phyloP scores from a whole-genome alignment of 2,113 vertebrate genomes.

The Rhodinocichla rosea region DNA sequence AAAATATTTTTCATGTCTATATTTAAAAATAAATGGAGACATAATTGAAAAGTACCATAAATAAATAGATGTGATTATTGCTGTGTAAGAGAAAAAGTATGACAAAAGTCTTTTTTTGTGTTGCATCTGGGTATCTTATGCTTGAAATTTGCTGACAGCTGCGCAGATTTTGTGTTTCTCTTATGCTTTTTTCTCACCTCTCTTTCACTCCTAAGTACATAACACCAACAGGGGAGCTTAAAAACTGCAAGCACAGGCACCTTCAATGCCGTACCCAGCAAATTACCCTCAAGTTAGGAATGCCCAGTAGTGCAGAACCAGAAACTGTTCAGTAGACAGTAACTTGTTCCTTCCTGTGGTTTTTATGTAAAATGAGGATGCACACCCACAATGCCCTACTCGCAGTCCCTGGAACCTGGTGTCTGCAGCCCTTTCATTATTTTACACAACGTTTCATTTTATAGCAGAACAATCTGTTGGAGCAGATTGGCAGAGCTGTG shows the following conservation, averaged over 20 bases:
- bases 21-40: not conserved
- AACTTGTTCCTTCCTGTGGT: not conserved
- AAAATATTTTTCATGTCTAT: not conserved
- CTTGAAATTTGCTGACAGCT: not conserved
- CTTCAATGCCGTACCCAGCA: not conserved
- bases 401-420: not conserved
- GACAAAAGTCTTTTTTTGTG: not conserved
- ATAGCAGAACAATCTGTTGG: not conserved
- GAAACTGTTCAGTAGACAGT: not conserved
- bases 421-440: not conserved
- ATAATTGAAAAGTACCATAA: not conserved
- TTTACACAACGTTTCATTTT: not conserved
- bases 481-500: constrained; percentile 22
- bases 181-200: not conserved
- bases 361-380: not conserved
- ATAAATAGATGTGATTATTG: not conserved
- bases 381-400: not conserved
- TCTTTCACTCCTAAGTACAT: not conserved
- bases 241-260: not conserved
- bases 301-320: not conserved
- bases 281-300: not conserved
- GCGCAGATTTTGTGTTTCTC: not conserved
- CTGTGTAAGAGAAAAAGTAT: not conserved
- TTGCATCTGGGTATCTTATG: not conserved
- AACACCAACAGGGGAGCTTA: not conserved